phyloP scores from a whole-genome alignment of 2,888 invertebrate species.

The Iselma pallidipennis region DNA sequence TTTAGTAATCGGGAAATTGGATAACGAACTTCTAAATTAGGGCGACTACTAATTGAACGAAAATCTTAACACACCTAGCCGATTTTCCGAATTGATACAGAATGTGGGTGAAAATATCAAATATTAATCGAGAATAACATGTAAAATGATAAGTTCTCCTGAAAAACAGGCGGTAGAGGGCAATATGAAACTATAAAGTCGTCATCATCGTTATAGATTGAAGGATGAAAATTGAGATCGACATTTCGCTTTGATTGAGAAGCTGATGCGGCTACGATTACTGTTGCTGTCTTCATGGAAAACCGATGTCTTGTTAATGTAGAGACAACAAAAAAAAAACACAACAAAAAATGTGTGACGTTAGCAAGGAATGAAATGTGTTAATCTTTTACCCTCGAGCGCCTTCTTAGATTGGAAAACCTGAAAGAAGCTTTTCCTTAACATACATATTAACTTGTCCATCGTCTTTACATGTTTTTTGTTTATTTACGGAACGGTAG shows the following conservation, averaged over 20 bases:
- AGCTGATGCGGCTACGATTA: background rate
- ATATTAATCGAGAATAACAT: background rate
- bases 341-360: conserved; percentile 25
- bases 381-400: conserved; percentile 26
- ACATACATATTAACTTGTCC: background rate
- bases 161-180: background rate
- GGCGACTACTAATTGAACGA: background rate
- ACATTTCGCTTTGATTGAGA: conserved; percentile 26
- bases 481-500: background rate
- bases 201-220: background rate
- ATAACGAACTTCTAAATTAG: background rate
- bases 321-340: background rate
- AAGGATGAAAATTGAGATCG: conserved; percentile 13
- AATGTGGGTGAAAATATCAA: background rate
- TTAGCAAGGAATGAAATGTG: conserved; percentile 27
- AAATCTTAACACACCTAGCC: no score
- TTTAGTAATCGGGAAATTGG: background rate
- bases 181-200: background rate
- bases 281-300: conserved; percentile 15
- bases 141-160: background rate
- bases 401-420: conserved; percentile 19
- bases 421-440: no score
- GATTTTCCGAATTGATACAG: no score
- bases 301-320: conserved; percentile 27
- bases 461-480: background rate